Base-by-base conservation (phyloP, 2,797 vertebrate species). In the Vultur gryphus region DNA sequence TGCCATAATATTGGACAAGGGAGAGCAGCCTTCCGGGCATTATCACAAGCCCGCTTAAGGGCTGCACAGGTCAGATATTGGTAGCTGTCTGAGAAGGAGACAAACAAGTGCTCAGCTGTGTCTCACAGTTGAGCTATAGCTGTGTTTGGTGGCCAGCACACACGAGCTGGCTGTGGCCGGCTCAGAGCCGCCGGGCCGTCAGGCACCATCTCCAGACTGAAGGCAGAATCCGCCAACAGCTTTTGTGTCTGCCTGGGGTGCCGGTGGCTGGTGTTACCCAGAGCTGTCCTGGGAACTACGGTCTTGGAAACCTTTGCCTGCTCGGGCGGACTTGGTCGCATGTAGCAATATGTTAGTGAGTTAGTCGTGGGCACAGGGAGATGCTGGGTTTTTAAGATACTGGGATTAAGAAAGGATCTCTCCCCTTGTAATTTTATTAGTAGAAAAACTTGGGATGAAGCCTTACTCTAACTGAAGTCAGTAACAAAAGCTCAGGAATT, bases 161-260 rank as follows among this genome's bases (percentile, higher is more conserved):
- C 0, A 0, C 2, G 10, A 7, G 48, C 35, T n/a, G 81, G 64
- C 73, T n/a, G 28, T 6, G 79, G 46, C n/a, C 11, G 2, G 46
- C 75, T 49, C 31, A 1, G 59, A 59, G 70, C 39, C 3, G 2
- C 52, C 4, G 4, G 48, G 43, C 44, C 64, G 33, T 12, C 39
- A 1, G 39, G 26, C 20, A 13, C n/a, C 12, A 0, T 18, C 49
- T 37, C 29, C 16, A 3, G 31, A 31, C n/a, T 54, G 31, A 57
- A 5, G 79, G 55, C 69, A 77, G 49, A 8, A 37, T 6, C 8
- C 4, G 51, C 24, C 69, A 7, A 15, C 44, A n/a, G 33, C 69
- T 65, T 9, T 13, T 3, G 3, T n/a, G 41, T n/a, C 66, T 35
- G 29, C 31, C 16, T 0, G 0, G 21, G 35, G 49, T 1, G 5